These are phyloP conservation scores for Ptychobarbus kaznakovi DNA, from an alignment of 2,797 vertebrate species.

Conservation along the genomic window DNA sequence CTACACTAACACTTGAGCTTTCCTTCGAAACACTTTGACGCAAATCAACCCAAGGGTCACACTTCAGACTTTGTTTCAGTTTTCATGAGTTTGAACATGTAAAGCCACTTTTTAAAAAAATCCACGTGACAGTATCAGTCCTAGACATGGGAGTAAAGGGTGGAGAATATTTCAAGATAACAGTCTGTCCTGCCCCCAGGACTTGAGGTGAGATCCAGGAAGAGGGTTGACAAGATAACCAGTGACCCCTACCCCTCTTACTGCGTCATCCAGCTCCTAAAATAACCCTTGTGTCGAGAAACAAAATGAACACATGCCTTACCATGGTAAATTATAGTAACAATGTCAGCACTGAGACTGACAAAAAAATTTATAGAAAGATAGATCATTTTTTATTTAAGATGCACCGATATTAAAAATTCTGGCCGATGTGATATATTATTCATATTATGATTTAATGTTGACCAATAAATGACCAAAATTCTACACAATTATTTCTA, in stretches of 20 bases:
- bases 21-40: not conserved
- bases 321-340: not conserved
- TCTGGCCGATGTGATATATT: not conserved
- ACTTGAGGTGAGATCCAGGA: not conserved
- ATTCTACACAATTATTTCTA: not conserved
- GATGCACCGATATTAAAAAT: not conserved
- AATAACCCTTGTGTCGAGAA: not conserved
- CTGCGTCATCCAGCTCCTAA: not conserved
- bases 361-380: not conserved
- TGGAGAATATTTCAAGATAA: not conserved
- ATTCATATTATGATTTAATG: not conserved
- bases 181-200: not conserved
- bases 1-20: slow-evolving; percentile 17
- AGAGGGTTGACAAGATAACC: not conserved
- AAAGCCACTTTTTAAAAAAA: not conserved
- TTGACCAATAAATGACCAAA: no score
- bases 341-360: not conserved
- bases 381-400: not conserved
- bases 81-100: not conserved
- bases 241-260: not conserved
- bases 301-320: not conserved
- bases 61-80: not conserved
- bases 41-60: not conserved
- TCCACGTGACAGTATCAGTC: not conserved
- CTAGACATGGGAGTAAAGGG: not conserved